phyloP scores from a whole-genome alignment of 2,113 vertebrate genomes.

The Herpetotheres cachinnans region DNA sequence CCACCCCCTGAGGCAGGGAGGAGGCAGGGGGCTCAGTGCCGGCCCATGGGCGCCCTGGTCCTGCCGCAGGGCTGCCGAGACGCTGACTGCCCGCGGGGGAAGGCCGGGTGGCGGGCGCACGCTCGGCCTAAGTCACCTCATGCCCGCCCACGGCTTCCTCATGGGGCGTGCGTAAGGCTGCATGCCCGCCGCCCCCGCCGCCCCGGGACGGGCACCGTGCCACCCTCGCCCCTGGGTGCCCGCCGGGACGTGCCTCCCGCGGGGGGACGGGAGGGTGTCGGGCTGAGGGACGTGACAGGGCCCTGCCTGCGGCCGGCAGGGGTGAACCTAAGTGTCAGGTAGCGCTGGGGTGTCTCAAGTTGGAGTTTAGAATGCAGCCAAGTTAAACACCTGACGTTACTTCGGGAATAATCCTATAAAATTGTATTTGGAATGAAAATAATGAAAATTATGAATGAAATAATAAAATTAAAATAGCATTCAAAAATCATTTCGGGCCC shows the following conservation, averaged over 20 bases:
- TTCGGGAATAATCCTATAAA: no score
- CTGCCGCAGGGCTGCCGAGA: not conserved
- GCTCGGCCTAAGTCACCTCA: not conserved
- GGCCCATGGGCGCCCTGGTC: not conserved
- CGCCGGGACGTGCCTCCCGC: accelerated
- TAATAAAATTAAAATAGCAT: no score
- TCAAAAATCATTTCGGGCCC: not conserved
- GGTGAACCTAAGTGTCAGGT: accelerated
- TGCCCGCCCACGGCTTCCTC: slow-evolving; percentile 28
- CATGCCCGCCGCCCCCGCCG: accelerated
- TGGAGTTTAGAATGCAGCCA: accelerated
- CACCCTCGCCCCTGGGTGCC: accelerated
- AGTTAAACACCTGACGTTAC: accelerated
- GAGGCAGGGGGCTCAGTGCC: not conserved
- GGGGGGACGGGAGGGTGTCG: accelerated
- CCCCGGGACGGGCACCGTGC: accelerated
- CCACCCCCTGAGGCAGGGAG: not conserved
- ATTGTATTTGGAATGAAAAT: not conserved
- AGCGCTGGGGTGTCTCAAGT: accelerated
- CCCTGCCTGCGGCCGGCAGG: accelerated
- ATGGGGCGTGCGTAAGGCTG: not conserved
- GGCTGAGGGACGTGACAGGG: not conserved
- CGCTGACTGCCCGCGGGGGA: not conserved
- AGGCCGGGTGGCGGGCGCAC: accelerated
- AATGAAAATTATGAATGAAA: no score